Base-by-base conservation (phyloP, 2,888 invertebrate species). In the Mimachlamys varia region DNA sequence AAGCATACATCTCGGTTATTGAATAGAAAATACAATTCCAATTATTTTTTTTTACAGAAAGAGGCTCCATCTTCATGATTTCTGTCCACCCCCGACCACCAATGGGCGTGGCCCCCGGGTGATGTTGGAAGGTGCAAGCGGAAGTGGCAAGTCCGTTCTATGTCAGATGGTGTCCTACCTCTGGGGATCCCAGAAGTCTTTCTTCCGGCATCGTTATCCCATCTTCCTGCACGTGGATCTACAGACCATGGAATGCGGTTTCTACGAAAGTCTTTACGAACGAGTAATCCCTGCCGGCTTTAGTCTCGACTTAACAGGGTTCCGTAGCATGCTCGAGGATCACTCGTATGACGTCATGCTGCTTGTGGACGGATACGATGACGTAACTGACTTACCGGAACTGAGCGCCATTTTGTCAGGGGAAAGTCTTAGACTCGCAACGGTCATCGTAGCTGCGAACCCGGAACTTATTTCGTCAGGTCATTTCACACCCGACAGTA, bases 61-160 rank as follows among this genome's bases (percentile, higher is more conserved):
- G 27, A 93, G 92, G 27, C 87, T 95, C 4, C 92, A 92, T 62
- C 89, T 94, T 44, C 91, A 91, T 33, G 94, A 94, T 27, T 88
- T 95, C 33, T 92, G 96, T 55, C 94, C 94, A 15, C 33, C 92
- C 4, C 91, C 92, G 50, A 89, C 91, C 50, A 50, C 91, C 5
- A 90, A 87, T n/a, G 94, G 94, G 4, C 92, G 92, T 44, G 95
- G 95, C 0, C 91, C 93, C 37, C 89, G 94, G 27, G 93, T 96
- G 17, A 88, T 96, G 37, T 87, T 96, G 13, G 95, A 95, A 90
- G 96, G 96, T 0, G 90, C 91, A 13, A 92, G 94, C 89, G 96
- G 96, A 89, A 94, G 94, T 91, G 96, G 96, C 13, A 96, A 96
- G 91, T 94, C 96, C 4, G 94, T 94, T 27, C 92, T 96, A 27